Base-by-base conservation (phyloP, 2,113 vertebrate species). In the Collichthys lucidus region DNA sequence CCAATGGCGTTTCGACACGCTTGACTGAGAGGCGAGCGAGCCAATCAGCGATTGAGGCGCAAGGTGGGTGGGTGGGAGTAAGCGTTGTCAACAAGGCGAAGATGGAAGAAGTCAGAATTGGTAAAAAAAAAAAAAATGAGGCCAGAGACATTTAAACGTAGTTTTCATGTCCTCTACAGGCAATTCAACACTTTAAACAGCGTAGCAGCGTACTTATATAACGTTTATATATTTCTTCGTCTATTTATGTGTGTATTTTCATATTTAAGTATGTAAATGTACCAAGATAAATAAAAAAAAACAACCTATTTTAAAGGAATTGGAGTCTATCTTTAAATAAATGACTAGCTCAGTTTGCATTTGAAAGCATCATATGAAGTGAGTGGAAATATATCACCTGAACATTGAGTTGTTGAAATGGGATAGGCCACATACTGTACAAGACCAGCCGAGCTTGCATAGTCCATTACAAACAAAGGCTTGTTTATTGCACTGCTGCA, bases 51-150 rank as follows among this genome's bases (percentile, higher is more conserved):
- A 16, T 4, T 15, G 6, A 12, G 5, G 4, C 17, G 29, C 22
- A 80, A 56, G 14, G 14, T 2, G 57, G 52, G 44, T 11, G 74
- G 83, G 90, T 11, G 92, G 88, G 78, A 0, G 29, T 47, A 81
- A 68, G 64, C n/a, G 14, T 86, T 91, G 93, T 94, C 93, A 95
- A 94, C 94, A 94, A 93, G 86, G 46, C 49, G 68, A 77, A 77
- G 78, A 74, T 89, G 49, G 79, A 88, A 85, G 71, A 90, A 80
- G 72, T 79, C 31, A 52, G 31, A 80, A 75, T 5, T 47, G 40
- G 44, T 6, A 19, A 40, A 40, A 26, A 6, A 19, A 35, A 40
- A 83, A 89, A 86, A 89, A 86, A 86, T 83, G 22, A 65, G 68
- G 47, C 19, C 60, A 15, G 14, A 60, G 4, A 75, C 52, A 24